Evolutionary conservation across 2,888 invertebrate genomes (phyloP), one percentile per base, ranked within the genome.

Genomic region (Acanthosoma haemorrhoidale): DNA sequence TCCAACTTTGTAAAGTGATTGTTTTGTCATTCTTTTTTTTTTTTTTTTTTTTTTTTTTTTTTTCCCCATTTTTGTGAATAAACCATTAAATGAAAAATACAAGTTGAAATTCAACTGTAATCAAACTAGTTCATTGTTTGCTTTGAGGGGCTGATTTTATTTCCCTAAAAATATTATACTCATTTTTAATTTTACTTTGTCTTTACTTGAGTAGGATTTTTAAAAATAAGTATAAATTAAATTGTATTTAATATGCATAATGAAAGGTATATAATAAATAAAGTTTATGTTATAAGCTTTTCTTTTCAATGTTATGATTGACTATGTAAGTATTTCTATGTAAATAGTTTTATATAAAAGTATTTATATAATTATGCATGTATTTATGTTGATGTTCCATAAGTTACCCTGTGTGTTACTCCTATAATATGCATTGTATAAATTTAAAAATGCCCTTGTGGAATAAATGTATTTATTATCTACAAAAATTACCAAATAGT

Each of bases 331-430:
- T 18, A 61, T 36, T 16, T 61, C 34, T 25, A 15, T 61, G 61
- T 61, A 61, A 61, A 61, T 61, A 61, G 36, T 61, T 61, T 61
- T 61, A 61, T 60, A 60, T 60, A 18, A 34, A 36, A 31, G 31
- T 18, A 60, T 60, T 60, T 60, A 36, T 61, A 61, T 61, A 61
- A 11, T 34, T 34, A 1, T 34, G 61, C 61, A 61, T 61, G 36
- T 61, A 36, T 61, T 61, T 34, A 61, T 34, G 61, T 61, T 34
- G 34, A 21, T 61, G 61, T 61, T 38, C 38, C 36, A 21, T 61
- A 61, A 61, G 61, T 61, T 61, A 61, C 61, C 61, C 34, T 61
- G 36, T 61, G 32, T 61, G 61, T 61, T 61, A 61, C 36, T 34
- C 61, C 61, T 61, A 61, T 61, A 5, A 21, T 61, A 61, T 36